These are phyloP conservation scores for Parapristionchus giblindavisi DNA, from an alignment of 2,888 invertebrate genomes.

Conservation along the genomic window DNA sequence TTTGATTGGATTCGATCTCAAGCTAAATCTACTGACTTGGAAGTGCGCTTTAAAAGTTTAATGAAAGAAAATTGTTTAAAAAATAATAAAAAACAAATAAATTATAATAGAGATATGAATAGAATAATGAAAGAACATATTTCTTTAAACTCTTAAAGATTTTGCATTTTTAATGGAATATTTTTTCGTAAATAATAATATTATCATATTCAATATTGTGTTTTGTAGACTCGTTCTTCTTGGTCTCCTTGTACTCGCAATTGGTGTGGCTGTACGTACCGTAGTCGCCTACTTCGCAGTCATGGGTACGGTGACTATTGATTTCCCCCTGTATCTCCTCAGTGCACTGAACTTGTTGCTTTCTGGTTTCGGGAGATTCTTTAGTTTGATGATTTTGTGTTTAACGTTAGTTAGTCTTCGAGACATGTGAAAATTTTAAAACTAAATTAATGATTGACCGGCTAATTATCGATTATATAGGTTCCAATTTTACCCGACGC, in stretches of 20 bases:
- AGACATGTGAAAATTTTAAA: no score
- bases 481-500: slow-evolving; percentile 84
- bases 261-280: slow-evolving; percentile 76
- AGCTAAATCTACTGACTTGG: slow-evolving; percentile 70
- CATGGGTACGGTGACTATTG: slow-evolving; percentile 41
- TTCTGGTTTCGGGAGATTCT: neutral
- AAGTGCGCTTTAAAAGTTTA: neutral
- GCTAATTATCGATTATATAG: slow-evolving; percentile 62
- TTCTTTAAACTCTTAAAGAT: no score
- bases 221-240: slow-evolving; percentile 67
- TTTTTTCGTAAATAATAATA: no score
- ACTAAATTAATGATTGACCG: no score
- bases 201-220: no score
- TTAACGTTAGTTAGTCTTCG: no score
- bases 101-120: no score
- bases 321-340: neutral
- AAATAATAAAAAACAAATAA: no score
- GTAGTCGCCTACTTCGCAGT: slow-evolving; percentile 71
- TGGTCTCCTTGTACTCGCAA: slow-evolving; percentile 77
- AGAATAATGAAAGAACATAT: no score
- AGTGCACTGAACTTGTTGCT: neutral
- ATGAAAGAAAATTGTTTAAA: no score
- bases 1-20: slow-evolving; percentile 89
- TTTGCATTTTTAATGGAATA: no score
- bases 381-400: no score